phyloP scores from a whole-genome alignment of 2,888 invertebrate species.

The Macrosoma leucophasiata region DNA sequence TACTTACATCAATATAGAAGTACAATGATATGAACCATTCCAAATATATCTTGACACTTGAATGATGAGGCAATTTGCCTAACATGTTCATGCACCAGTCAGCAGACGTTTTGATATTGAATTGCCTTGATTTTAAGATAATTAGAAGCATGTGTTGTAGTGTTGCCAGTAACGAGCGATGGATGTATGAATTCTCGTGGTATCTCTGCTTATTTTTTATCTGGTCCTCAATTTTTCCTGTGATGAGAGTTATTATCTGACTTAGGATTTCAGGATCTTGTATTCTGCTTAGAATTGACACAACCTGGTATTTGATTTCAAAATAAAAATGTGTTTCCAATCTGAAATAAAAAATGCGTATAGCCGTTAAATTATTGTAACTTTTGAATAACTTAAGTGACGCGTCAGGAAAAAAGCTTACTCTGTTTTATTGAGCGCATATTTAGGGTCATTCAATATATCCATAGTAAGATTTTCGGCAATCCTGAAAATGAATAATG shows the following conservation, averaged over 20 bases:
- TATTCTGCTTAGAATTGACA: constrained; percentile 41
- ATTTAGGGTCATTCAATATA: constrained; percentile 37
- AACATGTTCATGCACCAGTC: constrained; percentile 50
- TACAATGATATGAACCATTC: constrained; percentile 59
- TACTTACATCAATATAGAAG: constrained; percentile 48
- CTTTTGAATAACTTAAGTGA: no score
- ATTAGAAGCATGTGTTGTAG: constrained; percentile 52
- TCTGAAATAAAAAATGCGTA: constrained; percentile 42
- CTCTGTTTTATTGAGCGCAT: constrained; percentile 31
- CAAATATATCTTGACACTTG: constrained; percentile 49
- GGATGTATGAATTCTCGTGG: constrained; percentile 55
- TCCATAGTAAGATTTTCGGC: constrained; percentile 44
- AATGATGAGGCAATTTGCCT: constrained; percentile 56
- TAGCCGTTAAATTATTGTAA: no score
- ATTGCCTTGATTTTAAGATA: constrained; percentile 32
- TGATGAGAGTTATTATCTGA: constrained; percentile 39
- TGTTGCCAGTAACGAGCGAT: constrained; percentile 46
- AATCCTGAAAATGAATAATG: constrained; percentile 42
- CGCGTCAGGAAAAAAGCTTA: no score
- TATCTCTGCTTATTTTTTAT: constrained; percentile 58
- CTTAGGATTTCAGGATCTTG: constrained; percentile 34
- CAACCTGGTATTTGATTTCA: constrained; percentile 45
- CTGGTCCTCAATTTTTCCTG: constrained; percentile 40
- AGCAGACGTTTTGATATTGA: constrained; percentile 29
- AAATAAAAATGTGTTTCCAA: constrained; percentile 44